Percentiles rank a stretch among this genome's conserved stretches.
These are phyloP conservation scores for Ptychodera flava DNA, from an alignment of 35 echinoderm and acorn worm genomes.

Conservation along the genomic window DNA sequence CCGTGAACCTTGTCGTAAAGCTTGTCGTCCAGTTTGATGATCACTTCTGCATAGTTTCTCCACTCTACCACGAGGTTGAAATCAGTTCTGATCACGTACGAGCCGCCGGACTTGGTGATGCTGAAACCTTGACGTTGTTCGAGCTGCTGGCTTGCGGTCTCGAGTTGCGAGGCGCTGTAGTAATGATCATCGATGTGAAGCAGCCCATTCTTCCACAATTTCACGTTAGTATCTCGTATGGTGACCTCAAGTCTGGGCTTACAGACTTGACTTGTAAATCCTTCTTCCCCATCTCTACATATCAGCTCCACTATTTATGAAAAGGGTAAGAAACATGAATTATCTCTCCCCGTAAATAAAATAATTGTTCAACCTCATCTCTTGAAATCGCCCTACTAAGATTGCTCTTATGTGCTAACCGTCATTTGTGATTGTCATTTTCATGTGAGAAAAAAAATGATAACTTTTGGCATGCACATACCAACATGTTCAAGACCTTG, in stretches of 20 bases:
- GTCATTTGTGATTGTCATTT: too few species aligned
- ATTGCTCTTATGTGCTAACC: too few species aligned
- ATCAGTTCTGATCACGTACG: background rate
- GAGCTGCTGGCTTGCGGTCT: background rate
- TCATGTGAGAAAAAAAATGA: too few species aligned
- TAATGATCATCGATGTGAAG: background rate
- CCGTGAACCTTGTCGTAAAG: background rate
- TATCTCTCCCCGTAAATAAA: too few species aligned
- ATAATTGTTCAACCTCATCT: too few species aligned
- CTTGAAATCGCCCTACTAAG: too few species aligned
- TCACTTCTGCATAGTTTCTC: background rate
- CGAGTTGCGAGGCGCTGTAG: background rate
- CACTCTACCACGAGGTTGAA: background rate
- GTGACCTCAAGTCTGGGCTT: background rate
- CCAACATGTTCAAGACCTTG: too few species aligned
- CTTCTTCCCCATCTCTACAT: background rate
- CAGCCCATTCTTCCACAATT: background rate
- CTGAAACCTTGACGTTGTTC: background rate
- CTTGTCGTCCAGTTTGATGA: background rate
- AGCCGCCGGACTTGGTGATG: background rate
- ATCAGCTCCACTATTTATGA: background rate
- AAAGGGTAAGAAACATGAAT: too few species aligned
- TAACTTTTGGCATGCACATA: too few species aligned
- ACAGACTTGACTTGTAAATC: background rate
- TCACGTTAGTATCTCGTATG: background rate